Evolutionary conservation across 2,888 invertebrate species (phyloP), one percentile per base, ranked within the genome.

Genomic region (Atrina japonica): DNA sequence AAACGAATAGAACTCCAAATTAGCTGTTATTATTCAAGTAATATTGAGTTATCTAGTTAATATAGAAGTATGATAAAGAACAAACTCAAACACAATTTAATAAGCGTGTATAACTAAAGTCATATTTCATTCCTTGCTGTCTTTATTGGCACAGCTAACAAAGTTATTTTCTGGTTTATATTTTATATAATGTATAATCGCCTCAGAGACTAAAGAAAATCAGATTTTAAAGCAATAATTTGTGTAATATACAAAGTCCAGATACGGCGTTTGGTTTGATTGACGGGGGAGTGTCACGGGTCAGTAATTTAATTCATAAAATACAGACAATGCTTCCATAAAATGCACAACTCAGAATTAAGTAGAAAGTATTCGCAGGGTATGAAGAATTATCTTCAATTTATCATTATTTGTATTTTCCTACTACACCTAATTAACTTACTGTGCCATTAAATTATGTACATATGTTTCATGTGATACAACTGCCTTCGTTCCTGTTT

Each of bases 221-320:
- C 71, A 67, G 66, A 67, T 72, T 72, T 72, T 66, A 70, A 72
- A 72, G 63, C 71, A 72, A 72, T 72, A 72, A 72, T 72, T 72
- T 72, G 71, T 67, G 66, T 72, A 66, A 66, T 67, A 63, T 72
- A 72, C 67, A 72, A 59, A 72, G 63, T 72, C 71, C 71, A 72
- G 71, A 72, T 52, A 63, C 71, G 27, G 49, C 30, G 47, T 45
- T 56, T 21, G 14, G 52, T n/a, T 29, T 72, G 71, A 72, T 72
- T 72, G 71, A 72, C 71, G 67, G 66, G 45, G 50, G 27, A 35
- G 30, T 45, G 50, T 43, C 52, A 40, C 30, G 67, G 71, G 67
- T 72, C 71, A 72, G 30, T 64, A 60, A 30, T 40, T 50, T 67
- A 66, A 63, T 67, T 72, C 58, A 47, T 59, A 56, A 66, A 72